Evolutionary conservation across 2,797 vertebrate genomes (phyloP).

Genomic region (Erethizon dorsatum): DNA sequence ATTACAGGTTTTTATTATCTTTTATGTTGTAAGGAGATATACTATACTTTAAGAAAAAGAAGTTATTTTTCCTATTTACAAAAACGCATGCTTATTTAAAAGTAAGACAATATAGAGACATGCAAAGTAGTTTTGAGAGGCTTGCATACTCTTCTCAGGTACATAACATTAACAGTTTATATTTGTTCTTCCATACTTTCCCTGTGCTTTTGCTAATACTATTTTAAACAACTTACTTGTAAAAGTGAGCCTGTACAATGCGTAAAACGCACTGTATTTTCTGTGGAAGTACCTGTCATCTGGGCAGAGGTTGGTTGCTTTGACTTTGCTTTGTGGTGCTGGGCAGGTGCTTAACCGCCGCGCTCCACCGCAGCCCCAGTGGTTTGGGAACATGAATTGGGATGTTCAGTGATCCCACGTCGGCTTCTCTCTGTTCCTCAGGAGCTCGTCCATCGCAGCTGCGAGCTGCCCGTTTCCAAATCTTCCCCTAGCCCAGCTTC

Average conservation of each 20-base stretch:
- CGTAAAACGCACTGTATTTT: constrained; percentile 19
- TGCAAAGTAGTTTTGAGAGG: neutral
- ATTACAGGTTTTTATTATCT: constrained; percentile 38
- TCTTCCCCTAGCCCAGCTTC: constrained; percentile 63
- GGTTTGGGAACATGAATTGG: constrained; percentile 28
- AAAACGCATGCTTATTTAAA: constrained; percentile 43
- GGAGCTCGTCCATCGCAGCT: constrained; percentile 36
- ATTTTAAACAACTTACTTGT: constrained; percentile 20
- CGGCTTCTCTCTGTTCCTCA: constrained; percentile 65
- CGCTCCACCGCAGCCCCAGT: neutral
- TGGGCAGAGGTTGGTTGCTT: neutral
- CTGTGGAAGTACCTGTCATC: neutral
- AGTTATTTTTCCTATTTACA: neutral
- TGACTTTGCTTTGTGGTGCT: neutral
- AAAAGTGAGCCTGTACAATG: constrained; percentile 37
- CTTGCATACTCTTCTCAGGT: neutral
- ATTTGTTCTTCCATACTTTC: neutral
- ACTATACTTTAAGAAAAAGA: constrained; percentile 43
- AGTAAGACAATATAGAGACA: neutral
- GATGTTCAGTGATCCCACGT: constrained; percentile 1
- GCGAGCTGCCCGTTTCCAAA: constrained; percentile 31
- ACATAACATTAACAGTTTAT: neutral
- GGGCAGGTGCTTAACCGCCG: neutral
- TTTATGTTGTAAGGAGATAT: constrained; percentile 18
- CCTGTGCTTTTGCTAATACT: constrained; percentile 13